Percentiles rank a stretch among this genome's conserved stretches.
phyloP scores from a whole-genome alignment of 2,113 vertebrate genomes.

The Columbina picui region DNA sequence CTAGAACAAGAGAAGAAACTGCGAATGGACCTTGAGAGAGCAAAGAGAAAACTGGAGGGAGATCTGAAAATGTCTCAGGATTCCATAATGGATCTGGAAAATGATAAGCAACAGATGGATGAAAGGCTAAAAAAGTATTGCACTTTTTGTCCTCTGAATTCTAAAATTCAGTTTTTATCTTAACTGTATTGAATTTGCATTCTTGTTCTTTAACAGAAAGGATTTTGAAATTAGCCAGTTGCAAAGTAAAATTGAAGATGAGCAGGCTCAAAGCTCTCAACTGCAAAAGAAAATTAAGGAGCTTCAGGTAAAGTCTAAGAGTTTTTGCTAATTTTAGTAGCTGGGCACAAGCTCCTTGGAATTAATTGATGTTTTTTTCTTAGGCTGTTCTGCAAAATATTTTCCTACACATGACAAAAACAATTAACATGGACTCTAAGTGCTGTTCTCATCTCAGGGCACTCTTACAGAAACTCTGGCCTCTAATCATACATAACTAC shows the following conservation, averaged over 20 bases:
- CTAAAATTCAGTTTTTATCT: neutral
- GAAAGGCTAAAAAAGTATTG: conserved; percentile 84
- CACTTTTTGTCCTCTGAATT: neutral
- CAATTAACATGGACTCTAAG: neutral
- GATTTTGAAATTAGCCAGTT: conserved; percentile 85
- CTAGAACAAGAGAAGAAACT: conserved; percentile 87
- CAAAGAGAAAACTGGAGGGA: conserved; percentile 81
- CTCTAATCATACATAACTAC: neutral
- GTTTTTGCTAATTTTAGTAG: neutral
- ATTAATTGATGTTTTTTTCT: neutral
- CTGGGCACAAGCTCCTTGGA: neutral
- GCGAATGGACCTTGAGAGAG: conserved; percentile 81
- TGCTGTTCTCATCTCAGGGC: neutral
- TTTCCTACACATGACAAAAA: neutral
- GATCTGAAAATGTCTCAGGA: conserved; percentile 80
- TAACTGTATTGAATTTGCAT: neutral
- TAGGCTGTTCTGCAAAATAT: neutral
- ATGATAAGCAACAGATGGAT: conserved; percentile 77
- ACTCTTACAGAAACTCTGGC: neutral
- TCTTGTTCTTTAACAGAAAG: conserved; percentile 75
- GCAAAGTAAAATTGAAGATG: conserved; percentile 81
- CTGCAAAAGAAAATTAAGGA: conserved; percentile 86
- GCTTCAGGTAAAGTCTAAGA: conserved; percentile 63
- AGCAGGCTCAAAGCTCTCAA: conserved; percentile 79
- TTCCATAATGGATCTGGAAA: conserved; percentile 72